Evolutionary conservation across 2,797 vertebrate species (phyloP), one percentile per base, ranked within the genome.

Genomic region (Harpagifer antarcticus): DNA sequence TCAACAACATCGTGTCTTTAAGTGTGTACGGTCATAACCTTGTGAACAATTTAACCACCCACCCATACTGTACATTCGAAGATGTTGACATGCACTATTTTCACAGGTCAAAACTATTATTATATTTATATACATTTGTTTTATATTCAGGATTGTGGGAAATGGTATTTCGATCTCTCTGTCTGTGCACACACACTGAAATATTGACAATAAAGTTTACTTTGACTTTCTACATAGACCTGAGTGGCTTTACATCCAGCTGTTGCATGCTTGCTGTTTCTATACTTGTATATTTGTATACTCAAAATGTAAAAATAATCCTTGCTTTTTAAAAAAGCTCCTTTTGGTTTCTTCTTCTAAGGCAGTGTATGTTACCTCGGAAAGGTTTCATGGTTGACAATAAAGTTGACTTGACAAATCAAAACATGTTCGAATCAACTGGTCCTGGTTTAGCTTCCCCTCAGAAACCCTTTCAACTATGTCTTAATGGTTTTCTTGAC

Each of bases 401-500:
- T 27, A 27, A 27, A 27, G 27, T 27, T 27, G 27, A 27, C 27
- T 27, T 55, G 71, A 64, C 72, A 75, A 20, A 54, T 81, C 40
- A 64, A 72, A 60, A 72, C 9, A 44, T 47, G 62, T 73, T 62
- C 3, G 54, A 66, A 72, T 67, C 19, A 45, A 16, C 49, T 5
- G 17, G 2, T 57, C 33, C 23, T 60, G 53, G 8, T 45, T 82
- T 50, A 76, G 54, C 37, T 10, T 52, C 64, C 33, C 1, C 42
- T 7, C 45, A 76, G 31, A 57, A 72, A 59, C 27, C 20, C 17
- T n/a, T 33, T 42, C 4, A 55, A 55, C 33, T 68, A 47, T 76
- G 59, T 62, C 9, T 40, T 19, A 20, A 17, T 3, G 27, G 65
- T 78, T 82, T 47, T 64, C 42, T 66, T 80, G 78, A 83, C 86